These are phyloP conservation scores for Meiosimyza platycephala DNA, from an alignment of 2,888 invertebrate genomes.

Conservation along the genomic window DNA sequence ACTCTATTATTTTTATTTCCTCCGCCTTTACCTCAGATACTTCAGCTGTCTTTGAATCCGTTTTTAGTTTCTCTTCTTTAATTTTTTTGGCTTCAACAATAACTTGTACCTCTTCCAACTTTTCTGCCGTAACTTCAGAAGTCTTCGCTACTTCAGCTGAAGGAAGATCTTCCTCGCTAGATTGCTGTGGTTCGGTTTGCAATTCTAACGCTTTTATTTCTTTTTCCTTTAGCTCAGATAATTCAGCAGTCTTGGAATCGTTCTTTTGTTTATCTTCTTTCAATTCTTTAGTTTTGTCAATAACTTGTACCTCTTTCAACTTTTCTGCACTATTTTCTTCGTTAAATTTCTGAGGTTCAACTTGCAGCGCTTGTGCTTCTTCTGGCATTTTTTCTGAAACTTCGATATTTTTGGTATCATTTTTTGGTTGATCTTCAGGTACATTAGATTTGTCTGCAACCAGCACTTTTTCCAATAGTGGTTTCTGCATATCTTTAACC, in stretches of 20 bases:
- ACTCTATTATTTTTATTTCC: no score
- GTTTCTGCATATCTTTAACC: no score
- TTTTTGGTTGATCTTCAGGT: no score
- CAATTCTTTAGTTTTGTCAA: background rate
- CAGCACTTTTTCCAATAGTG: no score
- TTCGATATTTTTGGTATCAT: constrained; percentile 1
- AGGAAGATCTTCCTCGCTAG: no score
- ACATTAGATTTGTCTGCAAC: no score
- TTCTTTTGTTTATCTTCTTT: background rate
- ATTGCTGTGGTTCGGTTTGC: no score
- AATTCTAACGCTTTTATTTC: background rate
- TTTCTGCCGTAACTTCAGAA: constrained; percentile 1
- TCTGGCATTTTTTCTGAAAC: constrained; percentile 37
- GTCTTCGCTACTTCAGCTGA: background rate
- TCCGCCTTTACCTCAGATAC: no score
- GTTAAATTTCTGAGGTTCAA: constrained; percentile 3
- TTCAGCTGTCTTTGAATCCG: no score
- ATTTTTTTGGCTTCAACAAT: no score
- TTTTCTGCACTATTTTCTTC: constrained; percentile 10
- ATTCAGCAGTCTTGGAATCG: constrained; percentile 2
- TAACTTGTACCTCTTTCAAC: background rate
- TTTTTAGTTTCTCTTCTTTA: no score
- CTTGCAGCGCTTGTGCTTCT: background rate
- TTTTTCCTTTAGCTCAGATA: constrained; percentile 17
- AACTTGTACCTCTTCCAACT: no score